phyloP scores from a whole-genome alignment of 2,888 invertebrate species.

The Meandrusa payeni region DNA sequence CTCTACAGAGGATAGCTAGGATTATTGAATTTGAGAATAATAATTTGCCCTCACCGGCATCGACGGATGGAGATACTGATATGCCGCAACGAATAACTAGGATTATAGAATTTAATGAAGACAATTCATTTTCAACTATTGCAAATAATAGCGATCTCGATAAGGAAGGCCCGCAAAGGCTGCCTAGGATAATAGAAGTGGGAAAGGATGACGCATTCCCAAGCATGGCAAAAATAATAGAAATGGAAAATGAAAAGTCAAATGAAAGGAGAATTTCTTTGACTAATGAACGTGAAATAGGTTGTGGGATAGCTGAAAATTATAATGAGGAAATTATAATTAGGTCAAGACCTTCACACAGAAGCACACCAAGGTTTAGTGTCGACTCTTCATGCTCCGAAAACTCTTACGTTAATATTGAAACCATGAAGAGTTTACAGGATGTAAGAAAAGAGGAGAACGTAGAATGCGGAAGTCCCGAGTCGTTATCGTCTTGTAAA shows the following conservation, averaged over 20 bases:
- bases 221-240: constrained; percentile 75
- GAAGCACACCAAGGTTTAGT: constrained; percentile 73
- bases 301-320: constrained; percentile 58
- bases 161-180: constrained; percentile 56
- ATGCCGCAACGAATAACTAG: constrained; percentile 63
- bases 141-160: constrained; percentile 54
- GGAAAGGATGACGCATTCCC: constrained; percentile 67
- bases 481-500: constrained; percentile 56
- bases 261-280: constrained; percentile 73
- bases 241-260: constrained; percentile 76
- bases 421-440: constrained; percentile 76
- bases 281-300: constrained; percentile 73
- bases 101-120: constrained; percentile 67
- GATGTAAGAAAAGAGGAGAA: constrained; percentile 73
- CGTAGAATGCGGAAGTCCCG: constrained; percentile 52
- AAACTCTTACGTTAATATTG: constrained; percentile 79
- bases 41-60: constrained; percentile 47
- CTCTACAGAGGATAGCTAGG: constrained; percentile 66
- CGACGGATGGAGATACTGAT: constrained; percentile 46
- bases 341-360: constrained; percentile 62
- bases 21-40: constrained; percentile 70
- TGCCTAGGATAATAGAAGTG: constrained; percentile 62
- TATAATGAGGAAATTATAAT: constrained; percentile 58
- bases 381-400: constrained; percentile 79
- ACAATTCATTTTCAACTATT: constrained; percentile 60